These are phyloP conservation scores for Bedellia somnulentella DNA, from an alignment of 2,888 invertebrate species.

Conservation along the genomic window DNA sequence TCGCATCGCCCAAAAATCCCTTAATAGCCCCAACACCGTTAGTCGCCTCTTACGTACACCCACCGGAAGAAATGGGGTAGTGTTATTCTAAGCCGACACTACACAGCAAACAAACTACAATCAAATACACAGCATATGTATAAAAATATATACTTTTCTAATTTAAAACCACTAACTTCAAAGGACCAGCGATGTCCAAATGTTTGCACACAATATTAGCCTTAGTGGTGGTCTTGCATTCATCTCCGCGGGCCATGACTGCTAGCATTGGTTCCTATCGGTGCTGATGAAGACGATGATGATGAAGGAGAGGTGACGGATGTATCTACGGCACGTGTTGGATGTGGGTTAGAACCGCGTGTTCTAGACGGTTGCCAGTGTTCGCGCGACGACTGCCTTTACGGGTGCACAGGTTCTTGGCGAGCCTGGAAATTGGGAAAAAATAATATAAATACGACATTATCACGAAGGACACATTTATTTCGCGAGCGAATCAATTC, in stretches of 20 bases:
- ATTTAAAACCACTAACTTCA: conserved; percentile 27
- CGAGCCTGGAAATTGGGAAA: conserved; percentile 62
- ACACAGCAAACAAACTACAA: too few species aligned
- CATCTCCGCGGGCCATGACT: conserved; percentile 54
- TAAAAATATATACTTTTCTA: background rate
- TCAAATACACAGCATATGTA: too few species aligned
- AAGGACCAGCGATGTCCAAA: conserved; percentile 33
- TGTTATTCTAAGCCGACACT: too few species aligned
- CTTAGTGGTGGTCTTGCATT: conserved; percentile 43
- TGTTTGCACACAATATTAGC: conserved; percentile 45
- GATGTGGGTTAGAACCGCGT: conserved; percentile 78
- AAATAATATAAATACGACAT: background rate
- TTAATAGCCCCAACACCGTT: too few species aligned
- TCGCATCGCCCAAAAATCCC: too few species aligned
- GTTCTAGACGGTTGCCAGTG: conserved; percentile 82
- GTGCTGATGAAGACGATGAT: conserved; percentile 25
- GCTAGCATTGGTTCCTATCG: conserved; percentile 24
- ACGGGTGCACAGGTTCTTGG: conserved; percentile 78
- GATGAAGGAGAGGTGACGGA: conserved; percentile 9
- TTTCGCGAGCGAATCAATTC: too few species aligned
- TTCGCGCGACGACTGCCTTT: conserved; percentile 85
- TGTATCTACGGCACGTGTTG: conserved; percentile 83
- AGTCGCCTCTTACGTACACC: too few species aligned
- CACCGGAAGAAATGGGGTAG: too few species aligned
- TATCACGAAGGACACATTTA: too few species aligned